These are phyloP conservation scores for Chloroceryle inda DNA, from an alignment of 2,797 vertebrate genomes.

Conservation along the genomic window DNA sequence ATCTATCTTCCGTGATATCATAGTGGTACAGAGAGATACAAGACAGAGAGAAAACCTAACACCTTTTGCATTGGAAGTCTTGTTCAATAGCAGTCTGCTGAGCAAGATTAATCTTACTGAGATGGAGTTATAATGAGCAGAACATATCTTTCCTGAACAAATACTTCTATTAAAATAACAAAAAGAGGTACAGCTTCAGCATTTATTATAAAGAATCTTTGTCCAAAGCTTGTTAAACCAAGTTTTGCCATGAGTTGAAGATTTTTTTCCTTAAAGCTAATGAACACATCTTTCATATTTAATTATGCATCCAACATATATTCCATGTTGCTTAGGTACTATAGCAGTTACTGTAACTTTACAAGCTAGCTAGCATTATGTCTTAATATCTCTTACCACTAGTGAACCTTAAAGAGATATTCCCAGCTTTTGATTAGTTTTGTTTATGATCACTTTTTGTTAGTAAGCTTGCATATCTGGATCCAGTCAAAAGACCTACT, in stretches of 20 bases:
- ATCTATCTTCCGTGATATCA: neutral
- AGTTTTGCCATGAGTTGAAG: neutral
- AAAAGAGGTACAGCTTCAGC: neutral
- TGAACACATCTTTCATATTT: neutral
- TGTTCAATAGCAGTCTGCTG: neutral
- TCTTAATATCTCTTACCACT: neutral
- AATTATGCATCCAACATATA: neutral
- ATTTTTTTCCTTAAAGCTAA: neutral
- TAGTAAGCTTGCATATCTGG: neutral
- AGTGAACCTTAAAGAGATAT: neutral
- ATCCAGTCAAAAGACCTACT: neutral
- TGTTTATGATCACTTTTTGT: neutral
- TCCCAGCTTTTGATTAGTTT: neutral
- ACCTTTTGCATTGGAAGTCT: neutral
- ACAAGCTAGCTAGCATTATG: neutral
- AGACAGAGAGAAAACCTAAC: neutral
- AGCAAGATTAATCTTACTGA: neutral
- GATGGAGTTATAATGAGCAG: neutral
- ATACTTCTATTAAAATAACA: neutral
- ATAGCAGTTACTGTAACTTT: neutral
- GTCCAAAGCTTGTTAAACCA: neutral
- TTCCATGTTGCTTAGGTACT: neutral
- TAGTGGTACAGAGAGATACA: neutral
- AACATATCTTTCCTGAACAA: neutral
- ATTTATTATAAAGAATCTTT: neutral